Conservation (phyloP, 2,113 vertebrate species). For the Xiphophorus maculatus region DNA sequence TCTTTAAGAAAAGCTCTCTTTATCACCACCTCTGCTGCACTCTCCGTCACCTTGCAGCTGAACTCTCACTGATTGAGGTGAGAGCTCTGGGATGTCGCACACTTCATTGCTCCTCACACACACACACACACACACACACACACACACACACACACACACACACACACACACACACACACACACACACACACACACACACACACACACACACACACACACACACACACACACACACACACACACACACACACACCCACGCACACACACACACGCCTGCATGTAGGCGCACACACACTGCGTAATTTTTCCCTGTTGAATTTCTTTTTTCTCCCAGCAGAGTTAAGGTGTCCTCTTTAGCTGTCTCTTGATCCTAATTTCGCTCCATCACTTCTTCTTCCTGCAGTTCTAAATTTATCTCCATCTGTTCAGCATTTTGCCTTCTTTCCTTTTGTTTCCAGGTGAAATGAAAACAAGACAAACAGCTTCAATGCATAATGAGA, state of each 20-base stretch:
- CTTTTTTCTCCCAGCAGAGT: slow-evolving; percentile 12
- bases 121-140: slow-evolving; percentile 8
- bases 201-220: slow-evolving; percentile 3
- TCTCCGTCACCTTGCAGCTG: slow-evolving; percentile 58
- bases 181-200: slow-evolving; percentile 1
- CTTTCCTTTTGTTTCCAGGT: background rate
- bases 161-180: background rate
- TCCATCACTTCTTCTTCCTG: slow-evolving; percentile 7
- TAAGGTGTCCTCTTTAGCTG: slow-evolving; percentile 30
- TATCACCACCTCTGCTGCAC: slow-evolving; percentile 41
- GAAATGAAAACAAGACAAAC: no score
- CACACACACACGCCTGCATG: slow-evolving; percentile 16
- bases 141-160: slow-evolving; percentile 3
- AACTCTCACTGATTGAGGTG: slow-evolving; percentile 70
- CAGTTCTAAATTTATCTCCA: slow-evolving; percentile 31
- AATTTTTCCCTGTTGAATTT: slow-evolving; percentile 18
- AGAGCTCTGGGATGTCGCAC: slow-evolving; percentile 54
- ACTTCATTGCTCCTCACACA: slow-evolving; percentile 32
- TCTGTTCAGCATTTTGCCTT: slow-evolving; percentile 16
- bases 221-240: background rate
- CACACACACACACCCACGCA: slow-evolving; percentile 5
- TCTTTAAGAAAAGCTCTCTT: slow-evolving; percentile 24
- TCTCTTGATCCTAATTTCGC: slow-evolving; percentile 41
- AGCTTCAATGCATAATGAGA: no score
- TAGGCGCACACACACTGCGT: slow-evolving; percentile 1